Evolutionary conservation across 2,113 vertebrate species (phyloP).

Genomic region (Malurus alboscapulatus): DNA sequence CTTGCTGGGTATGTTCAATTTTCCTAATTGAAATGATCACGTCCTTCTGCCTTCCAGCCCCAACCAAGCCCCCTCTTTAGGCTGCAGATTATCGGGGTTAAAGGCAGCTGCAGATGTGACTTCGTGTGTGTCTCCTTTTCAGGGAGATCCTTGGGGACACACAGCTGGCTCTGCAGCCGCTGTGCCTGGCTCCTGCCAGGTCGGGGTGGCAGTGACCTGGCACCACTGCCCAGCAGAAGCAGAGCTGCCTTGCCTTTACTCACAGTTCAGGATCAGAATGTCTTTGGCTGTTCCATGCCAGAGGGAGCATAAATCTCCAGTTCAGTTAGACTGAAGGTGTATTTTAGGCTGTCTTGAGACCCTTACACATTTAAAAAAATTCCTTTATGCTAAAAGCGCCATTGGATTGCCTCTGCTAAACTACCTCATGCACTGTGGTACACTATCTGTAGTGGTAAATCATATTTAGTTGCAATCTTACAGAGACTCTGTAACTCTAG

Average conservation of each 20-base stretch:
- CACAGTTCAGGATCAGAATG: neutral
- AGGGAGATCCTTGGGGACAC: neutral
- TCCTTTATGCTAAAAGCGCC: neutral
- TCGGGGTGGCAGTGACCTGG: neutral
- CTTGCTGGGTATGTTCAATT: neutral
- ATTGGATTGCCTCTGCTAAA: neutral
- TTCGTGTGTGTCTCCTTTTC: neutral
- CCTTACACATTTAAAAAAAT: neutral
- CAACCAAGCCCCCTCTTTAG: neutral
- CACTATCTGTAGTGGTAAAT: rapidly evolving
- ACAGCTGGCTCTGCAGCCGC: neutral
- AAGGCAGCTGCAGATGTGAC: neutral
- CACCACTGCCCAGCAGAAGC: neutral
- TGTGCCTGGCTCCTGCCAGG: neutral
- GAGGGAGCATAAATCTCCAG: neutral
- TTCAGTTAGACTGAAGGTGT: neutral
- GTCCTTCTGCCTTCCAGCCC: neutral
- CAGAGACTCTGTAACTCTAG: neutral
- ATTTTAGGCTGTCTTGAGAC: neutral
- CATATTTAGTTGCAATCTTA: neutral
- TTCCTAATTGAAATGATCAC: neutral
- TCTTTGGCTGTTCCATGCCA: neutral
- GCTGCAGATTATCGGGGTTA: neutral
- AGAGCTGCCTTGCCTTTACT: neutral
- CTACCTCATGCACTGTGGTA: neutral